Conservation (phyloP, 1,140 invertebrate genomes). For the Cydia strobilella region DNA sequence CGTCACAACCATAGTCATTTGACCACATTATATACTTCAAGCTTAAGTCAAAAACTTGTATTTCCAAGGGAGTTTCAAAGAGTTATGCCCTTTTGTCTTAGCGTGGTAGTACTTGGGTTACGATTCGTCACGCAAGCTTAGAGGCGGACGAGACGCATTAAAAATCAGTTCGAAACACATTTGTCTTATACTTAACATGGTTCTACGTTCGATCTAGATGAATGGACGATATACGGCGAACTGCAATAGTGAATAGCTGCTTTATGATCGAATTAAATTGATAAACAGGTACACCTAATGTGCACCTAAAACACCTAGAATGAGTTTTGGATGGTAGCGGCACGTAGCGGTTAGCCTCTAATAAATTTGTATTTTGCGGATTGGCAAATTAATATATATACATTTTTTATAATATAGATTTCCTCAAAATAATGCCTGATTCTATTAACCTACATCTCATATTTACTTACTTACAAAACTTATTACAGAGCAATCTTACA, state of each 20-base stretch:
- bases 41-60: background rate
- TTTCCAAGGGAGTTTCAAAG: background rate
- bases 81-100: background rate
- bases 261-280: no score
- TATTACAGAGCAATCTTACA: background rate
- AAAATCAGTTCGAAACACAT: background rate
- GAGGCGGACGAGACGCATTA: background rate
- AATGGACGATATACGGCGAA: no score
- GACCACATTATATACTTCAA: background rate
- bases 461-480: background rate
- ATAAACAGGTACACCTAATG: no score
- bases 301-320: no score
- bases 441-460: no score
- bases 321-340: no score
- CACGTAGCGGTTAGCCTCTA: no score
- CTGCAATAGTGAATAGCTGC: no score
- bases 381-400: no score
- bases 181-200: background rate
- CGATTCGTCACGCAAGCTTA: background rate
- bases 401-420: no score
- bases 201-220: background rate
- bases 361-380: no score
- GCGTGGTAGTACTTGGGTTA: background rate
- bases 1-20: constrained; percentile 7
- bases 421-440: no score